Conservation (phyloP, 2,888 invertebrate genomes). For the Morinoia aosen region DNA sequence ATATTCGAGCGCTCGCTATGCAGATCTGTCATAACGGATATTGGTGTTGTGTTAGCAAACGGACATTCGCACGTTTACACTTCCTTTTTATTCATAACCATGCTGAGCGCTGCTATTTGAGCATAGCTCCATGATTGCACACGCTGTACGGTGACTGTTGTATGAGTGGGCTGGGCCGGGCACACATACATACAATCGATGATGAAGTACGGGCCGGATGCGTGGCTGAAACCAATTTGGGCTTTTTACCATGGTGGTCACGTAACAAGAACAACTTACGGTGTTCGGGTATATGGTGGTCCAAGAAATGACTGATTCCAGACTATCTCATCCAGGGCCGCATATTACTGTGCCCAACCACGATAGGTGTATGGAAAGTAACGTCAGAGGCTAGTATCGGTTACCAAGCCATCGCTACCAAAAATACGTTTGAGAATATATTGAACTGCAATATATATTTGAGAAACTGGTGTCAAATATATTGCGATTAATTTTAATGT, state of each 20-base stretch:
- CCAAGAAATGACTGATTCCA: background rate
- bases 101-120: background rate
- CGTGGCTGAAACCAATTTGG: background rate
- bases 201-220: background rate
- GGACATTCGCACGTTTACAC: background rate
- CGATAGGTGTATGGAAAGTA: background rate
- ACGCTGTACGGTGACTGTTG: background rate
- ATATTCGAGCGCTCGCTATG: background rate
- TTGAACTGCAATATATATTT: background rate
- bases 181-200: too few relatives aligned
- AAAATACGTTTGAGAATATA: background rate
- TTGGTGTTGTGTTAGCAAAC: background rate
- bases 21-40: background rate
- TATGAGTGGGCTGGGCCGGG: background rate
- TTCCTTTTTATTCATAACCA: background rate
- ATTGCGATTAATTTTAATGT: background rate
- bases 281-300: background rate
- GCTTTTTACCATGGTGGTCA: background rate
- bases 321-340: background rate
- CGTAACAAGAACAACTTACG: background rate
- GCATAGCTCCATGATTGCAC: background rate
- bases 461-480: background rate
- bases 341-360: background rate
- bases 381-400: background rate
- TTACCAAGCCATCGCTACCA: background rate